Conservation (phyloP, 2,888 invertebrate species). For the Drosophila subquinaria region DNA sequence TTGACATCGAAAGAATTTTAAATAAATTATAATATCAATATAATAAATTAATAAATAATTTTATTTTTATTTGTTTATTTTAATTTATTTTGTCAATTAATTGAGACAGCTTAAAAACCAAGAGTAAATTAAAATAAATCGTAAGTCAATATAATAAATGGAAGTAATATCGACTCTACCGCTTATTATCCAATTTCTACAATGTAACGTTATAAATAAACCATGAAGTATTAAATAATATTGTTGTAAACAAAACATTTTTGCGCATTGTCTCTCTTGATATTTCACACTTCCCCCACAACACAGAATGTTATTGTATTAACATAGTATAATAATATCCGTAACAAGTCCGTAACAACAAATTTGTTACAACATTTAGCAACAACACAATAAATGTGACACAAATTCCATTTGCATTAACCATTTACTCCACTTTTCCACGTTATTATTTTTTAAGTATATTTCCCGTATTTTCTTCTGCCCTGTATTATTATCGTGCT, state of each 20-base stretch:
- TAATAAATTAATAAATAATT: background rate
- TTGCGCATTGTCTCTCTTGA: constrained; percentile 10
- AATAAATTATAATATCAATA: background rate
- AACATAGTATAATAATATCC: constrained; percentile 12
- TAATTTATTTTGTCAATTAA: too few relatives aligned
- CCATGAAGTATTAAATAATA: constrained; percentile 20
- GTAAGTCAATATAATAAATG: background rate
- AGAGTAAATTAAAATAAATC: background rate
- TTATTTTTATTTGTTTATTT: too few relatives aligned
- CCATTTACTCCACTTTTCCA: constrained; percentile 19
- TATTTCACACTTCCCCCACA: constrained; percentile 18
- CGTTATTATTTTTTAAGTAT: constrained; percentile 7
- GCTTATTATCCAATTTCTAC: background rate
- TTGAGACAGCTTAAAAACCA: background rate
- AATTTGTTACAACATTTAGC: constrained; percentile 32
- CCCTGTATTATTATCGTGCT: constrained; percentile 35
- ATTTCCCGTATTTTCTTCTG: constrained; percentile 19
- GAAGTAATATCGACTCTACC: background rate
- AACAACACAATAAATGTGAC: constrained; percentile 28
- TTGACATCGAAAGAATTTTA: background rate
- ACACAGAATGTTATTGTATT: constrained; percentile 8
- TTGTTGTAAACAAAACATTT: constrained; percentile 19
- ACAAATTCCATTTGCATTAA: constrained; percentile 53
- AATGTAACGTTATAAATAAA: constrained; percentile 4
- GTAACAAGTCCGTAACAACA: constrained; percentile 13